These are phyloP conservation scores for Meloidogyne floridensis DNA, from an alignment of 1,140 invertebrate genomes.

Conservation along the genomic window DNA sequence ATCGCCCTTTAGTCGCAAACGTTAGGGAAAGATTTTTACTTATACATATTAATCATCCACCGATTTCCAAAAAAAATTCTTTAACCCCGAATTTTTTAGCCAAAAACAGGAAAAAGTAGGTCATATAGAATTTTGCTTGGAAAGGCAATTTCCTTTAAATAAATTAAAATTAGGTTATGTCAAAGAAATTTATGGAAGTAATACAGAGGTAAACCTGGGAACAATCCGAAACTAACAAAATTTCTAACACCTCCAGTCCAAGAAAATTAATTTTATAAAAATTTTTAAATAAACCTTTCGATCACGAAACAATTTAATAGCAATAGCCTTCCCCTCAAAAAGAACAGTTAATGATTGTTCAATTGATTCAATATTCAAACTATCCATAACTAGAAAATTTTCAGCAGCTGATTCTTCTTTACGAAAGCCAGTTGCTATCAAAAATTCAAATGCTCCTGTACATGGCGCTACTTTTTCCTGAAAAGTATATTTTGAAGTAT, in stretches of 20 bases:
- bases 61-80: too few species aligned
- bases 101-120: too few species aligned
- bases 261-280: background rate
- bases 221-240: background rate
- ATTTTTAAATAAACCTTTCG: constrained; percentile 41
- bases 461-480: constrained; percentile 45
- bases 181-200: too few species aligned
- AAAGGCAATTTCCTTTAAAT: too few species aligned
- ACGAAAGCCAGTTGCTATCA: constrained; percentile 44
- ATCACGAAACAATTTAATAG: constrained; percentile 46
- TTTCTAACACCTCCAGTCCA: background rate
- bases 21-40: too few species aligned
- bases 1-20: too few species aligned
- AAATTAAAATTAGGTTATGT: too few species aligned
- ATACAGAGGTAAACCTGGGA: too few species aligned
- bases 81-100: too few species aligned
- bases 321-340: background rate
- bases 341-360: constrained; percentile 10
- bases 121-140: too few species aligned
- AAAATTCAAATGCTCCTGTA: constrained; percentile 46
- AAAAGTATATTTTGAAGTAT: too few species aligned
- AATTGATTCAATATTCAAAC: background rate
- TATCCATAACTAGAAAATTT: constrained; percentile 31
- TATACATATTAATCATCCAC: too few species aligned
- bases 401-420: constrained; percentile 23